Evolutionary conservation across 2,113 vertebrate species (phyloP), one percentile per base, ranked within the genome.

Genomic region (Tympanuchus pallidicinctus): DNA sequence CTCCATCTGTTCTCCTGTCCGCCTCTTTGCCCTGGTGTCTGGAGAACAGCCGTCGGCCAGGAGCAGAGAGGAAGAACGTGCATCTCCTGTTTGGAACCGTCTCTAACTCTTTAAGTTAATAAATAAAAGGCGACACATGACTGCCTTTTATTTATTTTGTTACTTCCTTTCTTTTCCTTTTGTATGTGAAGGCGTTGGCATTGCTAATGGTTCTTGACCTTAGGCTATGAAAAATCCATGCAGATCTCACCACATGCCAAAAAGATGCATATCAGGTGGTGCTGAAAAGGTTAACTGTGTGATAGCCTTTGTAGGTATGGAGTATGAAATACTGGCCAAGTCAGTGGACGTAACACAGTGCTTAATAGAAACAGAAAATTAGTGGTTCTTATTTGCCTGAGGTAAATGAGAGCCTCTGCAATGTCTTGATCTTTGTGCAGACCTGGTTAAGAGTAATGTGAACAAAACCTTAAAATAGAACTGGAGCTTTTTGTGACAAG

Each of bases 301-400:
- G 7, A 16, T 20, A 7, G 59, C 48, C 69, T 72, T 70, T 36
- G 36, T 48, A 45, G 93, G 80, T 36, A 12, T 28, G 32, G 56
- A 28, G 7, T 79, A 20, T 86, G 90, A 88, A 74, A 90, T 75
- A 56, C 60, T 83, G 86, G 85, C 73, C 67, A 82, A 97, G 75
- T 82, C 88, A 82, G 20, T 54, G 88, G 83, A 95, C 28, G 32
- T 74, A 87, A 82, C 76, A 40, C 27, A 6, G 43, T 60, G 64
- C 86, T 96, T 97, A 94, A 94, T 24, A 94, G 92, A 94, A 95
- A 97, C 60, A 93, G 92, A 94, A 95, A 97, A 96, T 95, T 90
- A 96, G 94, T 85, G 52, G 67, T 95, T 95, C 84, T 90, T 79
- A 43, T 86, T 96, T 95, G 92, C 93, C 94, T 13, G 82, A 86